Evolutionary conservation across 1,140 invertebrate species (phyloP), one percentile per base, ranked within the genome.

Genomic region (Popillia japonica): DNA sequence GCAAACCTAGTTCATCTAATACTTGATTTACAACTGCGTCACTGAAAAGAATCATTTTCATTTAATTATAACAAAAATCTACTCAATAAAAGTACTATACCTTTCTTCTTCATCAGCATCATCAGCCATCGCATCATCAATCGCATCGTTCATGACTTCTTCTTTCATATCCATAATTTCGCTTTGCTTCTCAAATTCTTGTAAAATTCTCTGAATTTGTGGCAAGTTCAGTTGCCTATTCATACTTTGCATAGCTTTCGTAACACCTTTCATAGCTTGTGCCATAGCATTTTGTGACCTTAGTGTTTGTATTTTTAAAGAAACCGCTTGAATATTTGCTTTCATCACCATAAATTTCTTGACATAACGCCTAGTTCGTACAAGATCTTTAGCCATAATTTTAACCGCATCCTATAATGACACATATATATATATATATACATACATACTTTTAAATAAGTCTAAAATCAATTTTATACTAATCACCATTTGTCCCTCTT

Each of bases 141-240:
- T 99, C 7, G 96, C 98, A 88, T 99, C 99, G 87, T 98, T 98
- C 94, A 99, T 99, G 91, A 99, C 98, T 89, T 99, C 99, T 88
- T 99, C 98, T 86, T 99, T 99, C 98, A 99, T 99, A 86, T 99
- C 98, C 98, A 99, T 99, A 78, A 99, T 99, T 89, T 99, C 98
- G 0, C 97, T 98, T 86, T 99, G 98, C 84, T 99, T 99, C 88
- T 99, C 98, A 91, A 99, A 99, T 86, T 99, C 98, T 90, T 97
- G 95, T 85, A 99, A 92, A 83, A 99, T 99, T 86, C 96, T 98
- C 87, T 99, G 98, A 85, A 99, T 99, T 90, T 99, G 97, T 23
- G 99, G 98, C 84, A 99, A 90, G 89, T 99, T 99, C 83, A 99
- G 86, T 90, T 99, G 94, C 61, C 95, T 92, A 87, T 99, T 99